phyloP scores from a whole-genome alignment of 2,888 invertebrate species.

The Cosmia pyralina region DNA sequence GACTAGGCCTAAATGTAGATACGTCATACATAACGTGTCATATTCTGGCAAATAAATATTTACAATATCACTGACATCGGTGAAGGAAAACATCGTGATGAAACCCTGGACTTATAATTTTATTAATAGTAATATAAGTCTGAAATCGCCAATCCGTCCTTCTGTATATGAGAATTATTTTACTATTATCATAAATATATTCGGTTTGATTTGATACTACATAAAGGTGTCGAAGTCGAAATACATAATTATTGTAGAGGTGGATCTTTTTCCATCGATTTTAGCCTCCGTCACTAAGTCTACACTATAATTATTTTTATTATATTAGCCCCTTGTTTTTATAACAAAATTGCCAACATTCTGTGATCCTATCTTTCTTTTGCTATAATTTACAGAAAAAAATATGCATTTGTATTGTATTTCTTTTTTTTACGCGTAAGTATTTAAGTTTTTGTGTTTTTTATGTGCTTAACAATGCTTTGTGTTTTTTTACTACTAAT shows the following conservation, averaged over 20 bases:
- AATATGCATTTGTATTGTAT: slow-evolving; percentile 1
- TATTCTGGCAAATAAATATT: neutral
- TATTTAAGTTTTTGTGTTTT: slow-evolving; percentile 45
- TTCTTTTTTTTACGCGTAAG: slow-evolving; percentile 53
- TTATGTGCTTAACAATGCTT: slow-evolving; percentile 51
- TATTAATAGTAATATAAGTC: neutral
- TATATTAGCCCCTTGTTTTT: neutral
- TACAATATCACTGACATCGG: neutral
- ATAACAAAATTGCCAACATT: neutral
- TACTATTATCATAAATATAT: neutral
- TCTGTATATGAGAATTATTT: neutral
- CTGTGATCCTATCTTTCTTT: neutral
- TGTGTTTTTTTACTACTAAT: slow-evolving; percentile 25
- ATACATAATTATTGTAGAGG: too few species aligned
- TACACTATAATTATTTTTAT: neutral
- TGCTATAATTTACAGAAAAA: slow-evolving; percentile 5
- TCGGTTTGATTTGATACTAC: neutral
- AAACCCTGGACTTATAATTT: neutral
- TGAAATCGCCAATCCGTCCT: neutral
- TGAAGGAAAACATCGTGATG: neutral
- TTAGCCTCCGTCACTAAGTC: neutral
- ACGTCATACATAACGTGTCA: neutral
- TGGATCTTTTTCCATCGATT: neutral
- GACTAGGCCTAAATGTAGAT: too few species aligned
- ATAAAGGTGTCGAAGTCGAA: neutral